phyloP scores from a whole-genome alignment of 2,113 vertebrate genomes.

The Paratilapia polleni region DNA sequence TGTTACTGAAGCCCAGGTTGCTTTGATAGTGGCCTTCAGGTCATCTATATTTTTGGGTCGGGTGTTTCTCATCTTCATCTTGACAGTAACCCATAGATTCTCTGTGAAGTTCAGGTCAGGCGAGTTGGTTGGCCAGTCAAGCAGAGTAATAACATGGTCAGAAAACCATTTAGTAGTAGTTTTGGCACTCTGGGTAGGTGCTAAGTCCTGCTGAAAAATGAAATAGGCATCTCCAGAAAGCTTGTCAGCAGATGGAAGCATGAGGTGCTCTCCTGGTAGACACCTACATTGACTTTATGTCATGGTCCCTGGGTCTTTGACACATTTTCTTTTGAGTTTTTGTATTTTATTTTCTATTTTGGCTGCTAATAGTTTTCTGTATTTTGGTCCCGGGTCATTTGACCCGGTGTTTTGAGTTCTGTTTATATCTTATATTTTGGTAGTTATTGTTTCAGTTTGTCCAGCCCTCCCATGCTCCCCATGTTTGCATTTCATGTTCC shows the following conservation, averaged over 20 bases:
- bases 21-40: not conserved
- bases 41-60: not conserved
- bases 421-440: no score
- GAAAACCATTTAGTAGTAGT: no score
- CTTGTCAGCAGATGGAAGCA: not conserved
- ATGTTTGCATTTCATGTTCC: no score
- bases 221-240: not conserved
- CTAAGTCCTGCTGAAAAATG: not conserved
- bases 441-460: no score
- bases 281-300: not conserved
- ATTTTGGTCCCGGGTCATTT: no score
- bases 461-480: no score
- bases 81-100: not conserved
- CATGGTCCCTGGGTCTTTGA: no score
- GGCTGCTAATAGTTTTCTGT: no score
- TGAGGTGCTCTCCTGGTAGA: not conserved
- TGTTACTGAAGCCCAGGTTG: not conserved
- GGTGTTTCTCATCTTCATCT: not conserved
- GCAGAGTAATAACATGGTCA: not conserved
- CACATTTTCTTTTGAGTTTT: no score
- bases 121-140: not conserved
- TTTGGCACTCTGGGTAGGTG: not conserved
- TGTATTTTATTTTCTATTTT: no score
- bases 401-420: no score
- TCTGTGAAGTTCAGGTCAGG: not conserved